Evolutionary conservation across 2,888 invertebrate species (phyloP).

Genomic region (Suillia variegata): DNA sequence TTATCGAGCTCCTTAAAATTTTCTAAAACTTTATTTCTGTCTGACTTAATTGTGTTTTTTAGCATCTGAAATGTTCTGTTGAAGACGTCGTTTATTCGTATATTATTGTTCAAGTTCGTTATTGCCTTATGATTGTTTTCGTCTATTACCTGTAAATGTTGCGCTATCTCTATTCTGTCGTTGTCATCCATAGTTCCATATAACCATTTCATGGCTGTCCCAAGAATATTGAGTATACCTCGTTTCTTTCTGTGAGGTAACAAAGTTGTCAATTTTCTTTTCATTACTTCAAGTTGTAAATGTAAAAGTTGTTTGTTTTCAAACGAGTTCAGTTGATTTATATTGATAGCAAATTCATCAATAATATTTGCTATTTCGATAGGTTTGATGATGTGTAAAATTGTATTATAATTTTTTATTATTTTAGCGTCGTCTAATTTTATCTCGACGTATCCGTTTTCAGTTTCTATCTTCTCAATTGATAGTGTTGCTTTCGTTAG

Average conservation of each 20-base stretch:
- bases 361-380: neutral
- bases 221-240: neutral
- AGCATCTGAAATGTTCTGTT: neutral
- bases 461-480: neutral
- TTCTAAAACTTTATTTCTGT: neutral
- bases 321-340: neutral
- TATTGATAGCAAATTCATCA: neutral
- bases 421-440: neutral
- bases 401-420: neutral
- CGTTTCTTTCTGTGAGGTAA: neutral
- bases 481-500: too few species aligned
- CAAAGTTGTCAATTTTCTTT: neutral
- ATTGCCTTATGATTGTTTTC: slow-evolving; percentile 1
- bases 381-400: neutral
- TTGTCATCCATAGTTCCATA: slow-evolving; percentile 7
- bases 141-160: neutral
- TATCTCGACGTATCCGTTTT: neutral
- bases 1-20: neutral
- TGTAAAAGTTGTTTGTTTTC: neutral
- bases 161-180: neutral
- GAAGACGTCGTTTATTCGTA: neutral
- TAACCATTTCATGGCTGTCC: neutral
- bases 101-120: neutral
- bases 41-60: neutral
- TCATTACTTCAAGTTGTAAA: neutral